Evolutionary conservation across 2,797 vertebrate species (phyloP).

Genomic region (Typhlichthys eigenmanni): DNA sequence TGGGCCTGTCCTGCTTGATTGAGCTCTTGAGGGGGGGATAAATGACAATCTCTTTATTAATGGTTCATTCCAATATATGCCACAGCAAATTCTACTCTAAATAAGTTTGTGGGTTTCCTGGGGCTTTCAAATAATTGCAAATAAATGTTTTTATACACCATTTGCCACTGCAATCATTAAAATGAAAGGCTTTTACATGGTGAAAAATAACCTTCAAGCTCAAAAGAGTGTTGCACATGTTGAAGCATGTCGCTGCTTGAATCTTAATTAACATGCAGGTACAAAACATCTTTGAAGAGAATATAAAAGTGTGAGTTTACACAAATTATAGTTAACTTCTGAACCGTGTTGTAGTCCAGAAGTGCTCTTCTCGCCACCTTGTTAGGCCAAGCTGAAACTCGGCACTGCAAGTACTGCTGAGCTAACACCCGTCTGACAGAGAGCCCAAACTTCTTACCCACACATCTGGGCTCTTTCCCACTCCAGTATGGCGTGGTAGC

Average conservation of each 20-base stretch:
- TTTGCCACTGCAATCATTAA: too few relatives aligned
- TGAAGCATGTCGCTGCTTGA: conserved; percentile 5
- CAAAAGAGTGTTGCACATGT: not conserved
- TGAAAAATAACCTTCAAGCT: not conserved
- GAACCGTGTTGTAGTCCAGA: not conserved
- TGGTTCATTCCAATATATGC: too few relatives aligned
- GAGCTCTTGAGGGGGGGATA: too few relatives aligned
- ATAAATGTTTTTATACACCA: too few relatives aligned
- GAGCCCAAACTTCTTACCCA: conserved; percentile 77
- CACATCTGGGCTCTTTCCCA: conserved; percentile 84
- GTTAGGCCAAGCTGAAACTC: conserved; percentile 1
- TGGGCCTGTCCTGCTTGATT: too few relatives aligned
- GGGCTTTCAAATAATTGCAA: too few relatives aligned
- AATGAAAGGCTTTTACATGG: too few relatives aligned
- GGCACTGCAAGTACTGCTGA: not conserved
- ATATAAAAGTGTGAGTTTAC: conserved; percentile 5
- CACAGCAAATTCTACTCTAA: not conserved
- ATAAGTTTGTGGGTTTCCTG: too few relatives aligned
- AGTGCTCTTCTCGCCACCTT: too few relatives aligned
- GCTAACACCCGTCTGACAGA: conserved; percentile 4
- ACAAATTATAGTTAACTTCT: conserved; percentile 30
- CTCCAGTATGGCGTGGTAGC: conserved; percentile 95
- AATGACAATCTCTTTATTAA: too few relatives aligned
- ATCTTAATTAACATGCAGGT: conserved; percentile 39
- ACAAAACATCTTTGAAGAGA: not conserved